Evolutionary conservation across 37 sponge, comb jelly and placozoan genomes (phyloP), one percentile per base, ranked within the genome.

Genomic region (Haliclona indistincta): DNA sequence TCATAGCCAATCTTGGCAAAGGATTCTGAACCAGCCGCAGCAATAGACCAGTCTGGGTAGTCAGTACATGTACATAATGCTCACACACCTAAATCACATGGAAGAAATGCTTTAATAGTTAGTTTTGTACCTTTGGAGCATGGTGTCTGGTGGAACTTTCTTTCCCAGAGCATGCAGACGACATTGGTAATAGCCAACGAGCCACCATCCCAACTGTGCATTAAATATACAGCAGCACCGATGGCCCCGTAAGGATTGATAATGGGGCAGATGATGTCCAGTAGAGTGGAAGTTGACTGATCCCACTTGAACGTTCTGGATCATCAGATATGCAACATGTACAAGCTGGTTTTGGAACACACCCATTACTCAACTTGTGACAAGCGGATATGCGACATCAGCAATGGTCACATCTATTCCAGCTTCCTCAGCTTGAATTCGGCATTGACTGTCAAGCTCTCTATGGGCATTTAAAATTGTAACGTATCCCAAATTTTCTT

Each of bases 81-180:
- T n/a, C n/a, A n/a, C n/a, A n/a, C 37, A 64, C 77, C 37, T 66
- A 76, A 20, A 71, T 17, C 35, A 38, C 32, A 3, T n/a, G 15
- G 22, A 51, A n/a, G n/a, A n/a, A n/a, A n/a, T n/a, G n/a, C n/a
- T n/a, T n/a, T n/a, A n/a, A n/a, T n/a, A n/a, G n/a, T n/a, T n/a
- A n/a, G n/a, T n/a, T n/a, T n/a, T n/a, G n/a, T n/a, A n/a, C n/a
- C n/a, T n/a, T n/a, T n/a, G 74, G 22, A 61, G 58, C 74, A 73
- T 73, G 74, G 38, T 79, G 70, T 79, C 80, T 42, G 61, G 80
- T 39, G 80, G 70, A 79, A 79, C 63, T 63, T 58, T 69, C 62
- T 79, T 79, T 1, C 80, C n/a, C 80, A 69, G 80, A 60, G 80
- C 80, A 79, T 70, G 70, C 61, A 79, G 61, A 51, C 80, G 80